phyloP scores from a whole-genome alignment of 2,113 vertebrate species.

The Columbina picui region DNA sequence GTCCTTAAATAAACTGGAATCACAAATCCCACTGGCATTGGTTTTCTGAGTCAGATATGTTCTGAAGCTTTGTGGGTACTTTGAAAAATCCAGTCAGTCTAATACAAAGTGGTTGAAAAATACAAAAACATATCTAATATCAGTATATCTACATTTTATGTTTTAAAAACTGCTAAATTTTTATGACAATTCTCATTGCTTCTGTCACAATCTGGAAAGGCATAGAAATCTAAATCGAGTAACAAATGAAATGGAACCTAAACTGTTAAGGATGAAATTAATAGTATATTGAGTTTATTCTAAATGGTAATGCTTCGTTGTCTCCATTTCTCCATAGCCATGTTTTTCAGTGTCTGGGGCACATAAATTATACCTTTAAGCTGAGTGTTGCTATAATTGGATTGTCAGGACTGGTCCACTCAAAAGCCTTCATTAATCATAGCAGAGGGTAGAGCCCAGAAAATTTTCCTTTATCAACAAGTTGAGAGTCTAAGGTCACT shows the following conservation, averaged over 20 bases:
- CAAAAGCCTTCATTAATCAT: slow-evolving; percentile 54
- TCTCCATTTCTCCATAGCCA: slow-evolving; percentile 29
- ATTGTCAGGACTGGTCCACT: slow-evolving; percentile 46
- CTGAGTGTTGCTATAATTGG: slow-evolving; percentile 52
- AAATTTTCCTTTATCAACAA: slow-evolving; percentile 60
- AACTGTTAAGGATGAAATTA: slow-evolving; percentile 6
- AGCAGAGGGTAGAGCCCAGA: neutral
- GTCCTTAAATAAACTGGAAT: neutral
- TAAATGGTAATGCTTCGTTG: slow-evolving; percentile 26
- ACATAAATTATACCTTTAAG: slow-evolving; percentile 54
- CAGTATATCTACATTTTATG: neutral
- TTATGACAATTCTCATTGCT: neutral
- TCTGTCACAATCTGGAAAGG: neutral
- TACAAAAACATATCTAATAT: neutral
- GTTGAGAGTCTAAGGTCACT: slow-evolving; percentile 57
- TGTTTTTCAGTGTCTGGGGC: slow-evolving; percentile 52
- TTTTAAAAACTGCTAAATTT: neutral
- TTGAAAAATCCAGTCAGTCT: neutral
- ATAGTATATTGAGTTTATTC: neutral
- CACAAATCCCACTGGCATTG: neutral
- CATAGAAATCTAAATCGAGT: neutral
- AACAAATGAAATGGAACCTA: neutral
- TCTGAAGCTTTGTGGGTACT: neutral
- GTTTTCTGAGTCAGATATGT: neutral
- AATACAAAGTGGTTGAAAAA: neutral